Conservation (phyloP, 2,797 vertebrate species). For the Cirrhinus mrigala region DNA sequence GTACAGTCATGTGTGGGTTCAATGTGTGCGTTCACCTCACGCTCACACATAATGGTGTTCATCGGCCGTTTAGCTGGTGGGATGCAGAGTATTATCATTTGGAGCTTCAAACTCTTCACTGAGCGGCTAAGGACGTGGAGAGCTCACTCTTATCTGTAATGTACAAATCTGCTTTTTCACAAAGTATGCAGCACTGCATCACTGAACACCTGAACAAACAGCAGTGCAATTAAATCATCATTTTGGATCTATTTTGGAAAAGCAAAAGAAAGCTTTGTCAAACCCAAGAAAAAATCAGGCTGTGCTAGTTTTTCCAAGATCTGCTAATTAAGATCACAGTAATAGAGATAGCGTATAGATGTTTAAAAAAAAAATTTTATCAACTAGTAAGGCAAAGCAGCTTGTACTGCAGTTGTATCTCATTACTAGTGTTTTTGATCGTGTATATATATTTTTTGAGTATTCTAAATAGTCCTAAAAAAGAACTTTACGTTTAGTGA, state of each 20-base stretch:
- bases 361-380: too few relatives aligned
- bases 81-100: conserved; percentile 72
- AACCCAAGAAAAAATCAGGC: too few relatives aligned
- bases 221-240: conserved; percentile 21
- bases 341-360: too few relatives aligned
- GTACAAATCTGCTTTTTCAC: conserved; percentile 17
- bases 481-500: too few relatives aligned
- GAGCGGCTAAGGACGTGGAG: conserved; percentile 55
- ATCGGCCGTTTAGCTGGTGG: conserved; percentile 63
- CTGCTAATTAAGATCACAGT: too few relatives aligned
- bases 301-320: too few relatives aligned
- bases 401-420: too few relatives aligned
- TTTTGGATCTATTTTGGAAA: conserved; percentile 57
- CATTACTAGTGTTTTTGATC: too few relatives aligned
- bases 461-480: too few relatives aligned
- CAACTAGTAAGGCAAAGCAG: too few relatives aligned
- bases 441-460: too few relatives aligned
- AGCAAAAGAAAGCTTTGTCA: conserved; percentile 45
- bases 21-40: conserved; percentile 19
- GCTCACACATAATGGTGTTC: conserved; percentile 48
- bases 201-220: neutral
- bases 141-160: neutral
- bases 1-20: conserved; percentile 65
- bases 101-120: conserved; percentile 66
- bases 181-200: neutral